Conservation (phyloP, 37 sponge, comb jelly and placozoan species). For the Ianthella basta region DNA sequence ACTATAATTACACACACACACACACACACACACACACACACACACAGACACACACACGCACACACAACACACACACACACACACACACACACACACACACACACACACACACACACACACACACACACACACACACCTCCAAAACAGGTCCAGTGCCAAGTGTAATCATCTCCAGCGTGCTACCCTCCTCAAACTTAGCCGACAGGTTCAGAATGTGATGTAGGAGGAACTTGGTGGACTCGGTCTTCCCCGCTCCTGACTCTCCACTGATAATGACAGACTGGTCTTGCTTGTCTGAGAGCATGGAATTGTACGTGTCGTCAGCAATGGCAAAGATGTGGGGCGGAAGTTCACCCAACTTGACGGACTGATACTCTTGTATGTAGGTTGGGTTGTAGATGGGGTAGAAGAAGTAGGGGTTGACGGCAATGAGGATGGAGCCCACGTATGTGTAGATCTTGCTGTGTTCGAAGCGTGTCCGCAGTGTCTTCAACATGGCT, state of each 20-base stretch:
- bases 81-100: no score
- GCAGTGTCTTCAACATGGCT: slow-evolving; percentile 76
- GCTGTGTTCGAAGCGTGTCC: slow-evolving; percentile 78
- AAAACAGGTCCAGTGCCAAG: slow-evolving; percentile 85
- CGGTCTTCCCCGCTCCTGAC: slow-evolving; percentile 95
- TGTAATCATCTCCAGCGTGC: slow-evolving; percentile 79
- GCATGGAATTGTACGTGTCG: slow-evolving; percentile 80
- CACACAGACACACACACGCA: no score
- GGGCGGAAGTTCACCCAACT: slow-evolving; percentile 73
- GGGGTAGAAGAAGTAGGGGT: slow-evolving; percentile 85
- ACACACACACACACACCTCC: slow-evolving; percentile 71
- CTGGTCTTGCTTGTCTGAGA: slow-evolving; percentile 73
- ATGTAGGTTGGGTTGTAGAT: slow-evolving; percentile 91
- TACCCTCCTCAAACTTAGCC: slow-evolving; percentile 72
- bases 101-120: no score
- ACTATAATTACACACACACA: no score
- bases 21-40: no score
- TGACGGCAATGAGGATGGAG: slow-evolving; percentile 91
- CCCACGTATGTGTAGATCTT: slow-evolving; percentile 96
- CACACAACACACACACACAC: no score
- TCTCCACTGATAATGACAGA: slow-evolving; percentile 92
- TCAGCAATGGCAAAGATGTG: slow-evolving; percentile 95
- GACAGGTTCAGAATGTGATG: slow-evolving; percentile 86
- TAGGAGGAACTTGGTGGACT: slow-evolving; percentile 89
- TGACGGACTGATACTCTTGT: slow-evolving; percentile 67